Conservation (phyloP, 2,113 vertebrate species). For the Setophaga coronata region DNA sequence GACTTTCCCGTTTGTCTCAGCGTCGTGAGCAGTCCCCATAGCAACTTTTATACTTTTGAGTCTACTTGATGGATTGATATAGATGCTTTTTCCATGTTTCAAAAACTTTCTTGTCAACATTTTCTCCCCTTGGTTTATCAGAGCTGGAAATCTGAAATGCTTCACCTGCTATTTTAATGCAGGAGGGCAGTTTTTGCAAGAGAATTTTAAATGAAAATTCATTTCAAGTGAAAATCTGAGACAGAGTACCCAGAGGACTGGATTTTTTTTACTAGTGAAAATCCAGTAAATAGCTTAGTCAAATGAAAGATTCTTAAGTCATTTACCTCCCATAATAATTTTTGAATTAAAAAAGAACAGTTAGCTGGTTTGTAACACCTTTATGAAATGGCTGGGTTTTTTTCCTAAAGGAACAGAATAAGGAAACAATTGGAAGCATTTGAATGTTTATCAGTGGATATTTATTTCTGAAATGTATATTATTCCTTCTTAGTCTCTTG, state of each 20-base stretch:
- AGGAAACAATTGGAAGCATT: neutral
- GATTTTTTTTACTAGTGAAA: neutral
- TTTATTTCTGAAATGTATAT: neutral
- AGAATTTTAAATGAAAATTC: neutral
- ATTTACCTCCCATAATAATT: neutral
- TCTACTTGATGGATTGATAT: neutral
- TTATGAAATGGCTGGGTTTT: neutral
- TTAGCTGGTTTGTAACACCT: neutral
- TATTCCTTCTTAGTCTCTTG: neutral
- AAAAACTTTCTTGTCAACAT: neutral
- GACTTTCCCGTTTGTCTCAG: neutral
- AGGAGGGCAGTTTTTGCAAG: neutral
- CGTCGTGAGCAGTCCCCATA: neutral
- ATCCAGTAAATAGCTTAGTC: neutral
- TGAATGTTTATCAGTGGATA: neutral
- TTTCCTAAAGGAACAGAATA: neutral
- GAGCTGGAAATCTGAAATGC: neutral
- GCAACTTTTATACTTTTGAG: neutral
- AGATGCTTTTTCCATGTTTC: neutral
- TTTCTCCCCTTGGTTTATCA: neutral
- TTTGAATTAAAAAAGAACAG: neutral
- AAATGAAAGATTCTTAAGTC: neutral
- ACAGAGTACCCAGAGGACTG: neutral
- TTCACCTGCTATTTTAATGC: neutral
- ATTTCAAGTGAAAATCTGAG: neutral